Base-by-base conservation (phyloP, 1,140 invertebrate genomes). In the Aphelinus certus region DNA sequence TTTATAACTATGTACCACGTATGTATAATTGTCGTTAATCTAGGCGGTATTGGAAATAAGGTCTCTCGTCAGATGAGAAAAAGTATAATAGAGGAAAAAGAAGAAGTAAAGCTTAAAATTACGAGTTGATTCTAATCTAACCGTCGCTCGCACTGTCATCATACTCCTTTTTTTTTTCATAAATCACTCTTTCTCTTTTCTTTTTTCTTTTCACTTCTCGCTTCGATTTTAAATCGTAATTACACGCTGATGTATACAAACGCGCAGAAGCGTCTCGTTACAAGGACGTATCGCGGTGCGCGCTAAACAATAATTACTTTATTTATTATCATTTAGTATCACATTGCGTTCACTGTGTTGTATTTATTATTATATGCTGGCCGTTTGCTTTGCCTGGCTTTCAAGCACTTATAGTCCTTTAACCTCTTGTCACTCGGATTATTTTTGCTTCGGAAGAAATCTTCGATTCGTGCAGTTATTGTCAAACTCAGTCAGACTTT, bases 271-370 rank as follows among this genome's bases (percentile, higher is more conserved):
- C 72, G 65, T 83, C 76, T 71, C 76, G 73, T 78, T 73, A 71
- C 77, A 75, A 76, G 74, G 77, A 78, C 75, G 69, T 64, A 70
- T 51, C 68, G 70, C 75, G 75, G 73, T 71, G 77, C 81, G 80
- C 82, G 79, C 82, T 84, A 86, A 85, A 86, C 78, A 85, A 86
- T 87, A 88, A 86, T 87, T 86, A 86, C 65, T 81, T 86, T 86
- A 84, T 82, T 87, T 86, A 87, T 87, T 87, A 86, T 86, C 82
- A 87, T 87, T 88, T 88, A 88, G 86, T 88, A 88, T 88, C 87
- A 88, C 86, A 88, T 87, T 87, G 84, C 83, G 84, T 87, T 87
- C 84, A 87, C 83, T 85, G 81, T 87, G 77, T 69, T 76, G 45
- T 73, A 69, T 67, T 7, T 66, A 73, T 76, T 76, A 71, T 55